Evolutionary conservation across 2,888 invertebrate genomes (phyloP), one percentile per base, ranked within the genome.

Genomic region (Parnassius mnemosyne): DNA sequence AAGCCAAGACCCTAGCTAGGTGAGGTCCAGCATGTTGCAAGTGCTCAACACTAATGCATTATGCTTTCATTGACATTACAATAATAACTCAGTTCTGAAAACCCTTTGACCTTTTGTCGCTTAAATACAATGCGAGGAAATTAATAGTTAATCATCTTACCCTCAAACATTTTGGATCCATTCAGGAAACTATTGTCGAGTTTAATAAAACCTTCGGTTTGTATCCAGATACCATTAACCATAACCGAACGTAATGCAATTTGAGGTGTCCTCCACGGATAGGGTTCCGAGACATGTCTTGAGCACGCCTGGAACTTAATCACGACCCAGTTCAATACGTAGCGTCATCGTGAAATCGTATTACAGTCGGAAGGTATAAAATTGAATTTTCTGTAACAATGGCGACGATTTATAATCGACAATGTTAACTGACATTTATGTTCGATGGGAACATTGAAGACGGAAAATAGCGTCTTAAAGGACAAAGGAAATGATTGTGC

Each of bases 321-420:
- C 13, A 7, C 49, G 49, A 49, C 49, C 49, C 49, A 49, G 10
- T 49, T 49, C 13, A 49, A 49, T 49, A 13, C 13, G 10, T 13
- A 13, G n/a, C 47, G 47, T 13, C 49, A 12, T 13, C 34, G 11
- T n/a, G 46, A 55, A 55, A 25, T 55, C 20, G 55, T 46, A 44
- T 55, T 46, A 46, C 44, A 46, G 43, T 9, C n/a, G 55, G 55
- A 7, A 55, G 16, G 20, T 25, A 55, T 46, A 46, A 46, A 55
- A 55, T 55, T 55, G 11, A 44, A 55, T 55, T 55, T 46, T 2
- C 55, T 46, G 16, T 46, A 25, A 55, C 49, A 13, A 13, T 13
- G 49, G 13, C 9, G n/a, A 13, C 7, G 49, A 49, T 13, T 9
- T 12, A 13, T 9, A 49, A 49, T 13, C 13, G 49, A n/a, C 49